Percentiles rank a stretch among this genome's conserved stretches.
These are phyloP conservation scores for Corvus hawaiiensis DNA, from an alignment of 2,113 vertebrate genomes.

Conservation along the genomic window DNA sequence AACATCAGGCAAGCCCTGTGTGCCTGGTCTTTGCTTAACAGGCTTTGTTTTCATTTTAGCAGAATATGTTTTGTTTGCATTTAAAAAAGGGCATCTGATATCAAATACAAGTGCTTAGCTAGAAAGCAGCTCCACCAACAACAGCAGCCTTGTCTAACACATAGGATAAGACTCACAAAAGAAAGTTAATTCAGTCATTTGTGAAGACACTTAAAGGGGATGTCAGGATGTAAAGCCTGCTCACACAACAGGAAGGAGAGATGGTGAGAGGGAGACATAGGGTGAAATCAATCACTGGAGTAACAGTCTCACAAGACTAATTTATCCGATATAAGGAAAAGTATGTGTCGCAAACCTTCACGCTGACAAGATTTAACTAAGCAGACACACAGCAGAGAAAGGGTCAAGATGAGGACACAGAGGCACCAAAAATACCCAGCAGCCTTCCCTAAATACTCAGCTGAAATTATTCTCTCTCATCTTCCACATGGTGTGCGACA, in stretches of 20 bases:
- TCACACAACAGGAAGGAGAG: neutral
- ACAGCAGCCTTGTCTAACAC: neutral
- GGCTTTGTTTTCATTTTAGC: conserved; percentile 47
- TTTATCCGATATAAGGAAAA: neutral
- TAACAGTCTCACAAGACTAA: neutral
- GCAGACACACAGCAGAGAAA: neutral
- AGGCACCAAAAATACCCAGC: neutral
- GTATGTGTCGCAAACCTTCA: neutral
- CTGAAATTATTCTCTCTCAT: conserved; percentile 64
- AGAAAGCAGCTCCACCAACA: conserved; percentile 7
- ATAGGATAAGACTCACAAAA: neutral
- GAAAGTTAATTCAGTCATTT: conserved; percentile 32
- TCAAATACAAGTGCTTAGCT: conserved; percentile 5
- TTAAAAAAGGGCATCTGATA: conserved; percentile 43
- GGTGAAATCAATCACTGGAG: neutral
- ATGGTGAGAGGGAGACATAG: neutral
- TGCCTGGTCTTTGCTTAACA: conserved; percentile 48
- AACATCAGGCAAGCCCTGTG: conserved; percentile 52
- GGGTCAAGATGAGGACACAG: conserved; percentile 25
- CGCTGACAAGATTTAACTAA: conserved; percentile 8
- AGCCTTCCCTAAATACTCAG: neutral
- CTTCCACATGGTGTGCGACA: conserved; percentile 4
- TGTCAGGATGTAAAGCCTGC: neutral
- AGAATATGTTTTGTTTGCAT: conserved; percentile 53
- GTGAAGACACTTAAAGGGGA: neutral